Evolutionary conservation across 2,888 invertebrate species (phyloP), one percentile per base, ranked within the genome.

Genomic region (Adelognathus sp.): DNA sequence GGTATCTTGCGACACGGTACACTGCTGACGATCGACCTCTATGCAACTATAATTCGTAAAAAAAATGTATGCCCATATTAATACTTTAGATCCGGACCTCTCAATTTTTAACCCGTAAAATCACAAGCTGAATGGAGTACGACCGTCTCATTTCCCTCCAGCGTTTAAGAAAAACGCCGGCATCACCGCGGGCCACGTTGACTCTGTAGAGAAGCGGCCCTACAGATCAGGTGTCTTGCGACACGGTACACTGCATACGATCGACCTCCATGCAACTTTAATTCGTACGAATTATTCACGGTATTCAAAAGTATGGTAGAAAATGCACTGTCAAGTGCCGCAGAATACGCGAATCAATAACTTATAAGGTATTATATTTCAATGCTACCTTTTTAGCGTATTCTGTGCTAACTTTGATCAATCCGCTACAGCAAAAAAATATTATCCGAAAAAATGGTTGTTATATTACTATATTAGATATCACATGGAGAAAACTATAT

Each of bases 1-100:
- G 63, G 11, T 66, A 27, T 52, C 24, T 33, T n/a, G 14, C n/a
- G 64, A 24, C 64, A 50, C 29, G 24, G 50, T 64, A 64, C 36
- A 46, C 64, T 24, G n/a, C 33, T 18, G 14, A 24, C 27, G 14
- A 18, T 14, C 50, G 4, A 36, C 64, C 16, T 63, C 31, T 14
- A 16, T 16, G 18, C 44, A 63, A 14, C 44, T 63, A 44, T 46
- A 3, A 29, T 44, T 63, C 9, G 2, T 31, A 31, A 33, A 33
- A 33, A 33, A 33, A 33, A 1, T 4, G 6, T 4, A 33, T 33
- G 6, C 9, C 0, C 7, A 33, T 33, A 9, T 6, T 33, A 9
- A 6, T 9, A 33, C 33, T 33, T 31, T 3, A 31, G 9, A 7
- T 1, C 5, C 31, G 7, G 31, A 7, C 31, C 9, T 31, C 31